These are phyloP conservation scores for Fulica atra DNA, from an alignment of 2,113 vertebrate species.

Conservation along the genomic window DNA sequence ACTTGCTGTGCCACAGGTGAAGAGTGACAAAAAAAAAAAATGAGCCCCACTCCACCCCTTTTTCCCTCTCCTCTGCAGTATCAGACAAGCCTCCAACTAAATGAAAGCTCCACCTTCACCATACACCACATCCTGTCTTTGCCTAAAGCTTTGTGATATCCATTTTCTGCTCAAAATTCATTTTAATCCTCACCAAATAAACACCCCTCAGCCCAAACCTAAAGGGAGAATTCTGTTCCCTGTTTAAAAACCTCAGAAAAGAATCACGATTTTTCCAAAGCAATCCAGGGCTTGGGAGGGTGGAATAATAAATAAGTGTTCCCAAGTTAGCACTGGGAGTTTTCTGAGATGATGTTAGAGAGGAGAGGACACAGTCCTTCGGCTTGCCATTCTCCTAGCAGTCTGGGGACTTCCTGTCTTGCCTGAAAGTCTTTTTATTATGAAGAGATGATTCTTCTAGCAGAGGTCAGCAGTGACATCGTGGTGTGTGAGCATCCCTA, in stretches of 20 bases:
- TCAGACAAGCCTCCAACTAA: neutral
- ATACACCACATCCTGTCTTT: neutral
- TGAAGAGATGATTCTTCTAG: neutral
- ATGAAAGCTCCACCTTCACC: neutral
- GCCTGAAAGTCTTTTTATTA: neutral
- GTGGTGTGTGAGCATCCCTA: neutral
- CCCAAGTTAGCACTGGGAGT: neutral
- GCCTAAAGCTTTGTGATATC: neutral
- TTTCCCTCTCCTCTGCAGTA: no score
- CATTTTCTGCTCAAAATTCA: neutral
- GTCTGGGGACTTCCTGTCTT: neutral
- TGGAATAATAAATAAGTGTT: neutral
- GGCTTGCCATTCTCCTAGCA: neutral
- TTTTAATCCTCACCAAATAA: neutral
- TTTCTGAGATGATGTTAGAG: neutral
- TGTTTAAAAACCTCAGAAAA: neutral
- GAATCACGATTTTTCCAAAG: neutral
- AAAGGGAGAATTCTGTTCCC: neutral
- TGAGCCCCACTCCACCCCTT: no score
- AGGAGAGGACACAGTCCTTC: neutral
- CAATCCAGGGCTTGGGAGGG: neutral
- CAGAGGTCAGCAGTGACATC: neutral
- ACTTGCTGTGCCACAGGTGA: neutral
- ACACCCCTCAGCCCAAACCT: neutral
- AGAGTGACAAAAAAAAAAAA: neutral